A percentile compares a stretch with the other conserved stretches of the same genome.
Conservation (phyloP, 2,797 vertebrate genomes). For the Hyperoplus lanceolatus region DNA sequence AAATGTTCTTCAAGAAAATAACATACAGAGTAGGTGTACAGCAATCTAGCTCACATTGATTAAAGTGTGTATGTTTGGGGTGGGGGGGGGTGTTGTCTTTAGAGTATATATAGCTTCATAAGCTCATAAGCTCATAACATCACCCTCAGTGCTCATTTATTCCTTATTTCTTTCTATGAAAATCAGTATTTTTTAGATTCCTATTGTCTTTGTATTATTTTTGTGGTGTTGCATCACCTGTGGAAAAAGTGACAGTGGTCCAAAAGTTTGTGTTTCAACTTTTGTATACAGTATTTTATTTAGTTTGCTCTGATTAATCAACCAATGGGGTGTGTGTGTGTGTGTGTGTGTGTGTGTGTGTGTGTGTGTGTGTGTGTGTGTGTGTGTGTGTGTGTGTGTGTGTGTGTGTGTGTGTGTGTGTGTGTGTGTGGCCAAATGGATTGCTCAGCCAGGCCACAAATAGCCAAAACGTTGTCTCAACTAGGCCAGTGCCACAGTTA, state of each 20-base stretch:
- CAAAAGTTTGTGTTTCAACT: conserved; percentile 51
- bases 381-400: conserved; percentile 9
- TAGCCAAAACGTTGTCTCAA: conserved; percentile 61
- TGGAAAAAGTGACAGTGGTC: conserved; percentile 33
- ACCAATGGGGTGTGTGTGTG: conserved; percentile 13
- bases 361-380: conserved; percentile 48
- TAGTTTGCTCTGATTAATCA: conserved; percentile 54
- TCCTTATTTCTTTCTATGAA: conserved; percentile 52
- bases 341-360: conserved; percentile 16
- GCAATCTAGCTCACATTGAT: conserved; percentile 50
- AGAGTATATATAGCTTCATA: conserved; percentile 45
- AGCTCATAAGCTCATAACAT: conserved; percentile 46
- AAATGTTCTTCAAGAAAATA: conserved; percentile 31
- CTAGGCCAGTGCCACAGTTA: conserved; percentile 65
- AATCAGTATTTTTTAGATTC: conserved; percentile 46
- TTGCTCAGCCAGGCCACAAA: conserved; percentile 65
- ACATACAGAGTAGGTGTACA: conserved; percentile 28
- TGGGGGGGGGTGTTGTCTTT: conserved; percentile 20
- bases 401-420: conserved; percentile 18
- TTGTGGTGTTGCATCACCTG: conserved; percentile 45
- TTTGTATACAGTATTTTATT: conserved; percentile 44
- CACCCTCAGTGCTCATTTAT: conserved; percentile 31
- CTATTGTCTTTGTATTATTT: conserved; percentile 51
- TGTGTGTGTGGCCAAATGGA: conserved; percentile 53
- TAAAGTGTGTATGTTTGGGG: conserved; percentile 36